phyloP scores from a whole-genome alignment of 2,797 vertebrate species.

The Epinephelus awoara region DNA sequence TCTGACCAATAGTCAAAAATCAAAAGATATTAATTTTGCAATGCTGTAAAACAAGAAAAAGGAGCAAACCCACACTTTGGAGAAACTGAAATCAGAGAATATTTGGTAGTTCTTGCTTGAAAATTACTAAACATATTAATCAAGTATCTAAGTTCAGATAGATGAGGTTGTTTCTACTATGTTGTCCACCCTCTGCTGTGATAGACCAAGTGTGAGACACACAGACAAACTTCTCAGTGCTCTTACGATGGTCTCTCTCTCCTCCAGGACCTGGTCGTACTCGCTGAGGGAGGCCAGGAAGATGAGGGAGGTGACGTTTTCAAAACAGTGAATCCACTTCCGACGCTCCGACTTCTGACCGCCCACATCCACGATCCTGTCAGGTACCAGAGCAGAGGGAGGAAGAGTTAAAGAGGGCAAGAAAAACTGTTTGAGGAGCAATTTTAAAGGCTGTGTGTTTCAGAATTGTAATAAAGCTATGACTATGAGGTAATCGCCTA shows the following conservation, averaged over 20 bases:
- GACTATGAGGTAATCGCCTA: too few relatives aligned
- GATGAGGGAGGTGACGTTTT: slow-evolving; percentile 89
- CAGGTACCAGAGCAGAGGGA: neutral
- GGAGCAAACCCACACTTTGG: neutral
- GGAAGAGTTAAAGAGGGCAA: neutral
- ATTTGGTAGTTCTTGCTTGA: too few relatives aligned
- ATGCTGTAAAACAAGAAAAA: neutral
- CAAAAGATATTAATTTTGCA: neutral
- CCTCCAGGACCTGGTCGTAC: slow-evolving; percentile 89
- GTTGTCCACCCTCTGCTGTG: neutral
- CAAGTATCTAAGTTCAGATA: too few relatives aligned
- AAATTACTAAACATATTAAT: too few relatives aligned
- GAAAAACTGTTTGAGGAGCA: neutral
- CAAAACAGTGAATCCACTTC: slow-evolving; percentile 91
- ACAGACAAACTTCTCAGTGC: neutral
- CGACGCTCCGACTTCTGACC: slow-evolving; percentile 89
- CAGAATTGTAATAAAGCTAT: too few relatives aligned
- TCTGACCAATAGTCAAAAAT: neutral
- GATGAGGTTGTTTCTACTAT: neutral
- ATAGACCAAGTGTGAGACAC: neutral
- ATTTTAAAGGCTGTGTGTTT: too few relatives aligned
- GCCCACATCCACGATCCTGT: slow-evolving; percentile 88
- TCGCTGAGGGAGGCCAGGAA: slow-evolving; percentile 90
- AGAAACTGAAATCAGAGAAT: too few relatives aligned
- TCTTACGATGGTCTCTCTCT: slow-evolving; percentile 86